Conservation (phyloP, 2,113 vertebrate species). For the Butorides virescens region DNA sequence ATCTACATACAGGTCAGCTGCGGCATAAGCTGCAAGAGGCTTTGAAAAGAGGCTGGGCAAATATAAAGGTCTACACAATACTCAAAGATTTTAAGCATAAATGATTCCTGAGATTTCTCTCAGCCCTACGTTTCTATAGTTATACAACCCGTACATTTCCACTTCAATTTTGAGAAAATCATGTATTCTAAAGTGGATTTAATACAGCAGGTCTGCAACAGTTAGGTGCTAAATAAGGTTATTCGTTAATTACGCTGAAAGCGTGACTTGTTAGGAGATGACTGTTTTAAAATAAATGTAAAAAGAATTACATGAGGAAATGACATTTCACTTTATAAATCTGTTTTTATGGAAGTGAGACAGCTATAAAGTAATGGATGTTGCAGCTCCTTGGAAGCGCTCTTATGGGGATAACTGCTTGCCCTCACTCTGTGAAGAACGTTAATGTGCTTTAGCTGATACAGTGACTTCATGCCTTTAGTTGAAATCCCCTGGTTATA, state of each 20-base stretch:
- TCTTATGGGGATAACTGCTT: background rate
- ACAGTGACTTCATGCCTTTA: background rate
- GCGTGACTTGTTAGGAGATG: background rate
- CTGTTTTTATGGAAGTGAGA: background rate
- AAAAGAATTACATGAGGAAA: conserved; percentile 9
- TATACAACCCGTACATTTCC: background rate
- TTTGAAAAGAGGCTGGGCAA: background rate
- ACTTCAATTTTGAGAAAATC: background rate
- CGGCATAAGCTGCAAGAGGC: background rate
- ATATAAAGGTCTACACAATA: rapidly evolving
- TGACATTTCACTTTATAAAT: conserved; percentile 12
- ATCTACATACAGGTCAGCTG: background rate
- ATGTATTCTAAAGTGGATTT: background rate
- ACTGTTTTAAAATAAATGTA: background rate
- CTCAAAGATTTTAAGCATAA: background rate
- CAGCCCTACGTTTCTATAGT: background rate
- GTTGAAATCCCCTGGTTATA: background rate
- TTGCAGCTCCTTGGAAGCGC: background rate
- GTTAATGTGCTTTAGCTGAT: background rate
- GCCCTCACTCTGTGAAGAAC: background rate
- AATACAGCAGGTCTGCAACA: background rate
- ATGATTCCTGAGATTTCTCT: background rate
- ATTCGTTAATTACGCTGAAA: background rate
- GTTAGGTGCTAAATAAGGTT: background rate
- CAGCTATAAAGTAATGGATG: background rate